Evolutionary conservation across 2,888 invertebrate species (phyloP).

Genomic region (Vanessa cardui): DNA sequence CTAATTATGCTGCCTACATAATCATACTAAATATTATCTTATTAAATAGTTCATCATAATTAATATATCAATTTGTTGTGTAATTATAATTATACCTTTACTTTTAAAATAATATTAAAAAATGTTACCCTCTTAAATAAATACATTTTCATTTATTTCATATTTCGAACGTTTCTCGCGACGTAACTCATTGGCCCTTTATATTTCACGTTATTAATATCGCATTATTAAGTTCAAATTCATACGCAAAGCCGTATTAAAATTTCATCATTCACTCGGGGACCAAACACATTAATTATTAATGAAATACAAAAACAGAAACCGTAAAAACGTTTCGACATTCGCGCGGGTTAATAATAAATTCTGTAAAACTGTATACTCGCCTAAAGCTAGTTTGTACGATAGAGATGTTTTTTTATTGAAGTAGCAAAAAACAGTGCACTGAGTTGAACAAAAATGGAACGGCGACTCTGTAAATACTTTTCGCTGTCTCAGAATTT

Average conservation of each 20-base stretch:
- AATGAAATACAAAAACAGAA: constrained; percentile 33
- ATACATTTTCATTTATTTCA: too few species aligned
- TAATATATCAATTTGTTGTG: too few species aligned
- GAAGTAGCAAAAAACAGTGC: neutral
- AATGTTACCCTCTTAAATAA: too few species aligned
- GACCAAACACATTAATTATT: constrained; percentile 33
- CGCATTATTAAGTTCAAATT: constrained; percentile 30
- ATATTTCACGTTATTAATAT: constrained; percentile 20
- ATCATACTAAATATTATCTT: too few species aligned
- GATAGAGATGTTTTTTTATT: neutral
- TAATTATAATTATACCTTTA: too few species aligned
- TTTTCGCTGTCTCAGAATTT: neutral
- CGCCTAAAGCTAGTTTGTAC: neutral
- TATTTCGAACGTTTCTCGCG: neutral
- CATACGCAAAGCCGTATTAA: constrained; percentile 26
- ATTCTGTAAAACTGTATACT: constrained; percentile 19
- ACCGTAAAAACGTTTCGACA: constrained; percentile 40
- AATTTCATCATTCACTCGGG: constrained; percentile 29
- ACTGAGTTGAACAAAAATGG: neutral
- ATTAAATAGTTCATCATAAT: too few species aligned
- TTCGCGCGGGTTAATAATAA: constrained; percentile 34
- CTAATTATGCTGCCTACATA: too few species aligned
- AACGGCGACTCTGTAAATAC: neutral
- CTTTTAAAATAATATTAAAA: too few species aligned
- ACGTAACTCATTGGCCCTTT: neutral